Evolutionary conservation across 2,113 vertebrate species (phyloP), one percentile per base, ranked within the genome.

Genomic region (Heliornis fulica): DNA sequence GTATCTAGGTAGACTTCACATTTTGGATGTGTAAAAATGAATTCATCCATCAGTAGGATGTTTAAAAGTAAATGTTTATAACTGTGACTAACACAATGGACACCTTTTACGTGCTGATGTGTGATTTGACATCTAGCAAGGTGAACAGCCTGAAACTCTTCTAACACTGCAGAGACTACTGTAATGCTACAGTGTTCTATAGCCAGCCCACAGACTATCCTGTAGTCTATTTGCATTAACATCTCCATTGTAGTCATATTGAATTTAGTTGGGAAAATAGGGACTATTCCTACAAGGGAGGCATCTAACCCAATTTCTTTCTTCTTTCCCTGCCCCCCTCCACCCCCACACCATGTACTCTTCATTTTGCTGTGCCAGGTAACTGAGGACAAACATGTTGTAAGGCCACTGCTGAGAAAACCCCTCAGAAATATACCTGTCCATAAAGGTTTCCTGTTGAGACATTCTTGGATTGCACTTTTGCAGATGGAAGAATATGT

Each of bases 391-490:
- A 97, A 94, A 93, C 56, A 56, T 26, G 74, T 90, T 91, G 48
- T 94, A 90, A 90, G 87, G 81, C 65, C 65, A 69, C 94, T 88
- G 77, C 25, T 94, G 80, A 89, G 91, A 96, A 96, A 96, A 91
- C 63, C 56, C 91, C 75, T 97, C 65, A 87, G 78, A 97, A 96
- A 76, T 88, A 69, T 10, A 38, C 88, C 93, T 96, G 77, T 97
- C 83, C 78, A 34, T 97, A 95, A 96, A 96, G 66, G 93, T 95
- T 98, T 97, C 94, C 97, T 94, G 89, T 97, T 85, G 95, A 90
- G 93, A 97, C 94, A 88, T 97, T 96, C 78, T 98, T 97, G 94
- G 95, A 96, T 98, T 98, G 98, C 97, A 98, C 98, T 98, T 98
- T 98, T 95, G 94, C 97, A 97, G 92, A 88, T 94, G 95, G 94